Percentiles rank a stretch among this genome's conserved stretches.
Conservation (phyloP, 2,888 invertebrate species). For the Saturnia japonica region DNA sequence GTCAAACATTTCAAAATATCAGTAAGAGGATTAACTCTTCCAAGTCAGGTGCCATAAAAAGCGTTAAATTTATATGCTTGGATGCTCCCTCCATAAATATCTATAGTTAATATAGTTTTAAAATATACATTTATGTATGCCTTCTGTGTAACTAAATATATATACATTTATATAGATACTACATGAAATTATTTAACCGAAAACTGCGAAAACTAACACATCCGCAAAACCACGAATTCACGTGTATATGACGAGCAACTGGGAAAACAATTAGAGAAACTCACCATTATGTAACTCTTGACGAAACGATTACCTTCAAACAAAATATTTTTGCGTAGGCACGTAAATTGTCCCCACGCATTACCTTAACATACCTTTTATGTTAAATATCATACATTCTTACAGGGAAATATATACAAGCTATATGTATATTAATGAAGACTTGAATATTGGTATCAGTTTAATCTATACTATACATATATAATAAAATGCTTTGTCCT, state of each 20-base stretch:
- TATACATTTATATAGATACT: conserved; percentile 21
- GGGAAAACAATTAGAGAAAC: conserved; percentile 41
- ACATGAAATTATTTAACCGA: conserved; percentile 40
- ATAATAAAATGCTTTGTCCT: too few species aligned
- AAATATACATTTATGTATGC: conserved; percentile 36
- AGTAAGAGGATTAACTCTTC: background rate
- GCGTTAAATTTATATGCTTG: background rate
- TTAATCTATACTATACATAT: too few species aligned
- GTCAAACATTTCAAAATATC: background rate
- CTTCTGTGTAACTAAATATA: conserved; percentile 30
- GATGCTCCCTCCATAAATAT: background rate
- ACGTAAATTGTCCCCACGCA: background rate
- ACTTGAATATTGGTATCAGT: too few species aligned
- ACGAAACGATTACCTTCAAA: conserved; percentile 27
- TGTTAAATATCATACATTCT: background rate
- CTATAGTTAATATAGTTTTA: background rate
- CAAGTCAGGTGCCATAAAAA: background rate
- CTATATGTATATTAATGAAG: too few species aligned
- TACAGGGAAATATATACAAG: background rate
- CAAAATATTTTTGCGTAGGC: conserved; percentile 23
- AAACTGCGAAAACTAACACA: conserved; percentile 59
- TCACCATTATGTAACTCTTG: conserved; percentile 32
- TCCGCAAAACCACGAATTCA: conserved; percentile 48
- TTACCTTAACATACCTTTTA: background rate
- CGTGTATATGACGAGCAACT: conserved; percentile 51